These are phyloP conservation scores for Semibalanus balanoides DNA, from an alignment of 1,140 invertebrate species.

Conservation along the genomic window DNA sequence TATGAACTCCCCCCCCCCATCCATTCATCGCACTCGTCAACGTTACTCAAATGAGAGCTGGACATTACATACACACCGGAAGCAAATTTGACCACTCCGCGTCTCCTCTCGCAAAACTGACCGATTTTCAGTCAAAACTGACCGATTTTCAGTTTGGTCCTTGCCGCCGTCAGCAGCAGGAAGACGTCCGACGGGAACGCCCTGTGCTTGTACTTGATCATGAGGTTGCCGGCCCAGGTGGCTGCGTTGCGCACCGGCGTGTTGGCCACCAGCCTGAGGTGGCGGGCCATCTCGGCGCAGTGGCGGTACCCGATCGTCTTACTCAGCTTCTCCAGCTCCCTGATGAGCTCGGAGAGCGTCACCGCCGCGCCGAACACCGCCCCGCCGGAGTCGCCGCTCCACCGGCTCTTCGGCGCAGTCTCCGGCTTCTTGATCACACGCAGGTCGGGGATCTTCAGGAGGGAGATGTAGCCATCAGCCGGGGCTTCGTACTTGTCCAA, in stretches of 20 bases:
- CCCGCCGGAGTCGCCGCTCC: no score
- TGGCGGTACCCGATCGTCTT: conserved; percentile 4
- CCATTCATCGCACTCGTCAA: no score
- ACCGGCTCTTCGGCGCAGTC: no score
- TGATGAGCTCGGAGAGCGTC: conserved; percentile 19
- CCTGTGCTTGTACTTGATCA: conserved; percentile 8
- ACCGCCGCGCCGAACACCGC: conserved; percentile 21
- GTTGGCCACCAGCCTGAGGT: conserved; percentile 5
- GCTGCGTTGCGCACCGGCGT: background rate
- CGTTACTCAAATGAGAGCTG: no score
- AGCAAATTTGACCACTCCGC: no score
- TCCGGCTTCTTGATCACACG: conserved; percentile 5
- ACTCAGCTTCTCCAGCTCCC: conserved; percentile 15
- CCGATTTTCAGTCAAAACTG: no score
- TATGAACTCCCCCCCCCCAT: no score
- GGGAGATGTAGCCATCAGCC: conserved; percentile 28
- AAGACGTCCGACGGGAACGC: conserved; percentile 8
- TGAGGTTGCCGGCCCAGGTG: conserved; percentile 9
- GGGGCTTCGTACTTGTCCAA: conserved; percentile 30
- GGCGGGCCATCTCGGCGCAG: conserved; percentile 5
- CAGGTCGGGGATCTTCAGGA: conserved; percentile 27
- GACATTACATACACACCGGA: no score
- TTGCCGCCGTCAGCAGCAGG: conserved; percentile 23
- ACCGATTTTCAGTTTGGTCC: conserved; percentile 28
- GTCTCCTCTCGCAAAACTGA: no score